Evolutionary conservation across 2,113 vertebrate genomes (phyloP), one percentile per base, ranked within the genome.

Genomic region (Pungitius pungitius): DNA sequence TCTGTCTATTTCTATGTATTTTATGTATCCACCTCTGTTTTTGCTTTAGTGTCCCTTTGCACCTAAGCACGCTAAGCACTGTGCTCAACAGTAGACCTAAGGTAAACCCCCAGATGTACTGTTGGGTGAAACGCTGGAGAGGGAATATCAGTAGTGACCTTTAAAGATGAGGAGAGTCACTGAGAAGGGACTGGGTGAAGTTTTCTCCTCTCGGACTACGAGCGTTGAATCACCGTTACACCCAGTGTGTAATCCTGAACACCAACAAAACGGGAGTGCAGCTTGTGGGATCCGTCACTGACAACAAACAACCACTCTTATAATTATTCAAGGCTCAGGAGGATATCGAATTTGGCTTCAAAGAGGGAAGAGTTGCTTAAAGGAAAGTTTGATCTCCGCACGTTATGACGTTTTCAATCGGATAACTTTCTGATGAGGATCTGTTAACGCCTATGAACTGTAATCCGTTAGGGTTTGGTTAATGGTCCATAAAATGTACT

Each of bases 151-250:
- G 24, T 27, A 58, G 8, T 17, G 66, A 62, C 39, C 58, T 67
- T 67, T 30, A 60, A 43, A 63, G 52, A 58, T 22, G 57, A 71
- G 27, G 58, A 58, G 45, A 27, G 57, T 68, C 42, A 1, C 61
- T 26, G 35, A 54, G 43, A 43, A 58, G 73, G 24, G 6, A 57
- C 61, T 15, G 17, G 49, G 26, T 65, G n/a, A 10, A 17, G 37
- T 10, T 15, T n/a, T 66, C 62, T 51, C 56, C 26, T 62, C n/a
- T 11, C n/a, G 59, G 24, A 63, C 26, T 24, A 10, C 17, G 39
- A 57, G 54, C 49, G 49, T 58, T 69, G 22, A 69, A 72, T 75
- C 63, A 42, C 64, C 43, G 70, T 66, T 10, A 40, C 18, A 40
- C 39, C 12, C 40, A 24, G 3, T n/a, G 37, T n/a, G 37, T 35